These are phyloP conservation scores for Falco novaeseelandiae DNA, from an alignment of 2,797 vertebrate species.

Conservation along the genomic window DNA sequence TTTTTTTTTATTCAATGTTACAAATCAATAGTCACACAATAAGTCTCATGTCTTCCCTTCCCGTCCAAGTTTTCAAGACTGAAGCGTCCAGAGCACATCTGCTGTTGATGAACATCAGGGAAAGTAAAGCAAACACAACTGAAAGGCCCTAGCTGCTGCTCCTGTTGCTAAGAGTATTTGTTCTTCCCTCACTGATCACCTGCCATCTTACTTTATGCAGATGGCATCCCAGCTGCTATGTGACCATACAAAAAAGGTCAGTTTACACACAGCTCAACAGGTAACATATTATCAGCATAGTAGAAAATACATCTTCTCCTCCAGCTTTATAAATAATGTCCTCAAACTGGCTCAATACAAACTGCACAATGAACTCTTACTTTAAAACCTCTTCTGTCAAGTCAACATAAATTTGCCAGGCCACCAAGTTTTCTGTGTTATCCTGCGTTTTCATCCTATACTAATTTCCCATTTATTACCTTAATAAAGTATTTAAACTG, in stretches of 20 bases:
- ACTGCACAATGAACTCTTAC: not conserved
- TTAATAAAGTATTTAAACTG: not conserved
- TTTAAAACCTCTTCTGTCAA: not conserved
- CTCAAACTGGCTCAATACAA: not conserved
- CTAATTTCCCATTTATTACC: not conserved
- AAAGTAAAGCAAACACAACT: constrained; percentile 75
- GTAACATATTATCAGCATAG: not conserved
- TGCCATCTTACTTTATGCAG: constrained; percentile 40
- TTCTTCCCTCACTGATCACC: constrained; percentile 67
- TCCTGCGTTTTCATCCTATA: not conserved
- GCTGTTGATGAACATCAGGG: constrained; percentile 69
- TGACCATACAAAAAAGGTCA: not conserved
- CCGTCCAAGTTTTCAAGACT: constrained; percentile 27
- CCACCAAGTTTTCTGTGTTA: not conserved
- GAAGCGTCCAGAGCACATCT: constrained; percentile 78
- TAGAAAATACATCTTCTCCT: not conserved
- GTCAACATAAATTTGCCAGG: not conserved
- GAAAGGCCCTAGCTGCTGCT: constrained; percentile 41
- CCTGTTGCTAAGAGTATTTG: constrained; percentile 67
- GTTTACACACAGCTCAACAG: not conserved
- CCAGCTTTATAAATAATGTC: not conserved
- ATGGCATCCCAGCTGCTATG: constrained; percentile 1
- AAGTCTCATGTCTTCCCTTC: not conserved
- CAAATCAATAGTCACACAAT: not conserved
- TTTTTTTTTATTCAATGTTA: not conserved